Evolutionary conservation across 2,113 vertebrate genomes (phyloP).

Genomic region (Vanacampus margaritifer): DNA sequence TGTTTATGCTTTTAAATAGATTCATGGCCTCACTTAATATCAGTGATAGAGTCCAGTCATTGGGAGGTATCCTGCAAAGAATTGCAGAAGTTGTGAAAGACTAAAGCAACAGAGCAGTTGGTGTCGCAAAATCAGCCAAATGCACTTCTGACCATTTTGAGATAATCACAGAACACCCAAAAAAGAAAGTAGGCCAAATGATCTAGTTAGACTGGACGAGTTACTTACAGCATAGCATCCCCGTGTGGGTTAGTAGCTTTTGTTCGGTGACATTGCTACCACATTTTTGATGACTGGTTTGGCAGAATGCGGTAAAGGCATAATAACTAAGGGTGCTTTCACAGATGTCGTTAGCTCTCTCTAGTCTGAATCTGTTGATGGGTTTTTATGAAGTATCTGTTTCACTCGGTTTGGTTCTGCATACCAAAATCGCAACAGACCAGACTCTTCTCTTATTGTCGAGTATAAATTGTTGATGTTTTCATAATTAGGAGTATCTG

Average conservation of each 20-base stretch:
- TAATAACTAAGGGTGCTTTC: conserved; percentile 17
- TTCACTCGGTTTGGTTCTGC: background rate
- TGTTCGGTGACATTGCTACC: conserved; percentile 44
- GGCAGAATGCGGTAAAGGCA: conserved; percentile 8
- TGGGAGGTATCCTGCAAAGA: background rate
- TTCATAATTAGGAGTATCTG: background rate
- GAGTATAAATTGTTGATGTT: background rate
- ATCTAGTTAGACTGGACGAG: conserved; percentile 52
- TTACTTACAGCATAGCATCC: conserved; percentile 24
- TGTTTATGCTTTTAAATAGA: background rate
- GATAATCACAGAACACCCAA: conserved; percentile 44
- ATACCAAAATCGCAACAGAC: background rate
- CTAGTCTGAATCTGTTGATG: background rate
- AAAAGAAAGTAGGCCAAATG: conserved; percentile 56
- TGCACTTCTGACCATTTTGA: conserved; percentile 49
- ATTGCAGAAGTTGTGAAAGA: conserved; percentile 6
- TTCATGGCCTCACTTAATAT: background rate
- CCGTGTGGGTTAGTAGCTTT: conserved; percentile 44
- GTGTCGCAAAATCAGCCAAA: conserved; percentile 54
- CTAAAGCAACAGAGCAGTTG: conserved; percentile 32
- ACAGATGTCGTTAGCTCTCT: background rate
- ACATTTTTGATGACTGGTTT: conserved; percentile 35
- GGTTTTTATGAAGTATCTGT: background rate
- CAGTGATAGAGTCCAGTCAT: background rate
- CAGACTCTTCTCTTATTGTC: background rate